phyloP scores from a whole-genome alignment of 2,797 vertebrate species.

The Peromyscus attwateri region DNA sequence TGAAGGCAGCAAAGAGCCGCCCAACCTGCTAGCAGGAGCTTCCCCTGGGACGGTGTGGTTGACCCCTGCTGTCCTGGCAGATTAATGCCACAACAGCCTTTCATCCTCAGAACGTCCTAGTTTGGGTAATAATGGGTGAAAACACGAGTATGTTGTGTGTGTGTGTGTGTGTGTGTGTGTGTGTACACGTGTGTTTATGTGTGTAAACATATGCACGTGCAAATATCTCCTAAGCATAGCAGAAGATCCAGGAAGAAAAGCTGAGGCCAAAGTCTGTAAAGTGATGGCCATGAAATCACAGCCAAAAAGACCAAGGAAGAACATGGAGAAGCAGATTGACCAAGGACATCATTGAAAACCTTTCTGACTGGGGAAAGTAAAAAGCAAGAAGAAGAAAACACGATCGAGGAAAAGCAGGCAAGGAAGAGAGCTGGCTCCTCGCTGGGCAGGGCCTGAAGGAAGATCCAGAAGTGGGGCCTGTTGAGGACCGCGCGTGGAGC shows the following conservation, averaged over 20 bases:
- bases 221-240: neutral
- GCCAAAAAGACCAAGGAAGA: neutral
- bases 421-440: neutral
- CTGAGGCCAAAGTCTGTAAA: neutral
- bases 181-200: neutral
- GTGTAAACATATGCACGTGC: neutral
- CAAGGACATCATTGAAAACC: neutral
- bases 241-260: neutral
- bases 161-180: neutral
- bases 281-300: neutral
- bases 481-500: neutral
- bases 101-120: neutral
- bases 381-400: neutral
- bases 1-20: neutral
- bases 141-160: neutral
- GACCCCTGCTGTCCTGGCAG: neutral
- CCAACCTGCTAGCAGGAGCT: neutral
- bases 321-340: neutral
- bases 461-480: rapidly evolving
- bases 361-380: neutral
- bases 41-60: neutral
- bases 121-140: neutral
- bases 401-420: neutral
- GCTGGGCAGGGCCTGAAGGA: neutral
- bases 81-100: neutral